Evolutionary conservation across 2,888 invertebrate genomes (phyloP).

Genomic region (Brachypterus glaber): DNA sequence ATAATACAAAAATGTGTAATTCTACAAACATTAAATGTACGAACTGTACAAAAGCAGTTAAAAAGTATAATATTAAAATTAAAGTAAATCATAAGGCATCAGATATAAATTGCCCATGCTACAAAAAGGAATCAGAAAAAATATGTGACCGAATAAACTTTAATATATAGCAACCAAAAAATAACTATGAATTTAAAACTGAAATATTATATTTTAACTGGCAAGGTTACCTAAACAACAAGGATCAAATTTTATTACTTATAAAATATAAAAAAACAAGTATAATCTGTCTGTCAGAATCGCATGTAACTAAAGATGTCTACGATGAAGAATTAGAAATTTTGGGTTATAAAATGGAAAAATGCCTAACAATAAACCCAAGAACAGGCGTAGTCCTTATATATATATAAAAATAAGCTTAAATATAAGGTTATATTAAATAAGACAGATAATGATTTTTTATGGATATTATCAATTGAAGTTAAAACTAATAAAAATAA

Average conservation of each 20-base stretch:
- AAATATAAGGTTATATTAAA: neutral
- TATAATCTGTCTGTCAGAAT: neutral
- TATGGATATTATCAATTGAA: slow-evolving; percentile 2
- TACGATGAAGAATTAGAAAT: neutral
- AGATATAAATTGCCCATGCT: too few species aligned
- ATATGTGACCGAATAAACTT: too few species aligned
- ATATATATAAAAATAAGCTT: neutral
- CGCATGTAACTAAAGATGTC: neutral
- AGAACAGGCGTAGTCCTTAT: neutral
- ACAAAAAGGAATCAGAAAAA: too few species aligned
- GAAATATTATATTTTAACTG: slow-evolving; percentile 4
- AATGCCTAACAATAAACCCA: neutral
- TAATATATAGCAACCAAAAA: too few species aligned
- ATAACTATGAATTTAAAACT: neutral
- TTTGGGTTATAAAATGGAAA: neutral
- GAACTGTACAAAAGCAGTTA: too few species aligned
- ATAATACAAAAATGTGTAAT: too few species aligned
- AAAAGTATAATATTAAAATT: too few species aligned
- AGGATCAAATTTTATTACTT: slow-evolving; percentile 1
- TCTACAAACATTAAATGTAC: too few species aligned
- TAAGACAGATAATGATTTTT: neutral
- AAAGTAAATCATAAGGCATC: too few species aligned
- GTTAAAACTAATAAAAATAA: neutral
- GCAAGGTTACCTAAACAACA: slow-evolving; percentile 1
- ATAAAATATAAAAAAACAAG: neutral